phyloP scores from a whole-genome alignment of 1,140 invertebrate genomes.

The Arion vulgaris region DNA sequence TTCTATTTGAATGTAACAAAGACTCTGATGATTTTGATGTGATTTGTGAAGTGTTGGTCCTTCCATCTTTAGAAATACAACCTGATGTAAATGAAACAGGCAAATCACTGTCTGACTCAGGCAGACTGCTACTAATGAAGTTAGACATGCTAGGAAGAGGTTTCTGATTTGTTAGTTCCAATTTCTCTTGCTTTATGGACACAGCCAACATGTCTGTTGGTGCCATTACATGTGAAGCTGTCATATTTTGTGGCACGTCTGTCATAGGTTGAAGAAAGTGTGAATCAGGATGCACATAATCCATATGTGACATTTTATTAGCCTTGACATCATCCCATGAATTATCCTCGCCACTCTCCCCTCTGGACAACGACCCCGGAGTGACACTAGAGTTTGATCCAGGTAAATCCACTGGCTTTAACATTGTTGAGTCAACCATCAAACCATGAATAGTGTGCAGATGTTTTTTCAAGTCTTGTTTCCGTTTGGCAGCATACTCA shows the following conservation, averaged over 20 bases:
- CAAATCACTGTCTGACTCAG: slow-evolving; percentile 25
- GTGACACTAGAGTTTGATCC: background rate
- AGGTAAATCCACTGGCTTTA: slow-evolving; percentile 24
- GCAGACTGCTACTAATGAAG: background rate
- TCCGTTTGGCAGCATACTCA: slow-evolving; percentile 54
- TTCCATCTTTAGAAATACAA: too few species aligned
- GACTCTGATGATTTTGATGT: background rate
- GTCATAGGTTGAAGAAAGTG: background rate
- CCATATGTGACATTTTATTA: background rate
- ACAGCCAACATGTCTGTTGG: background rate
- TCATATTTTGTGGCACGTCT: background rate
- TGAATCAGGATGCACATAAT: background rate
- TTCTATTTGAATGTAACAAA: too few species aligned
- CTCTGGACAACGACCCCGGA: background rate
- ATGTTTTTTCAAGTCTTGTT: slow-evolving; percentile 55
- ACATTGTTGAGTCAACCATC: slow-evolving; percentile 42
- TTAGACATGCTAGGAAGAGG: slow-evolving; percentile 8
- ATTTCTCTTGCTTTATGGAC: background rate
- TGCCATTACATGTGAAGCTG: too few species aligned
- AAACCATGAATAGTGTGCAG: slow-evolving; percentile 48
- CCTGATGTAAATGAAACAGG: slow-evolving; percentile 25
- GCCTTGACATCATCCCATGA: slow-evolving; percentile 12
- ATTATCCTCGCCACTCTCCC: slow-evolving; percentile 16
- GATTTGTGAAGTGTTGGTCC: too few species aligned
- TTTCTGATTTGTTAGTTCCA: background rate